Evolutionary conservation across 1,140 invertebrate species (phyloP).

Genomic region (Ceratina calcarata): DNA sequence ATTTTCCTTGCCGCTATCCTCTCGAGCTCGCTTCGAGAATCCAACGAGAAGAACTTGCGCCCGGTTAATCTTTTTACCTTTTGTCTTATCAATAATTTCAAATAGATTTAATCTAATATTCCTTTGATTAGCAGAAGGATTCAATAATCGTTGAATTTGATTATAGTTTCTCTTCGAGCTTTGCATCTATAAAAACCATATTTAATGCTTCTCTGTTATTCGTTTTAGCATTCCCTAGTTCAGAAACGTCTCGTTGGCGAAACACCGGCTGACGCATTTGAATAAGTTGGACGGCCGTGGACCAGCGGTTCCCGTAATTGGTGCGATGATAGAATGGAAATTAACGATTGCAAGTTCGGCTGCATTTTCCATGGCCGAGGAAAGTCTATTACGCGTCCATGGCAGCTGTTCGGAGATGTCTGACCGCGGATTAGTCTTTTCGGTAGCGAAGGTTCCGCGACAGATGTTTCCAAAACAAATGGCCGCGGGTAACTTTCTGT

Average conservation of each 20-base stretch:
- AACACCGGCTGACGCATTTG: neutral
- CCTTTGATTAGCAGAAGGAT: too few species aligned
- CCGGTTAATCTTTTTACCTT: slow-evolving; percentile 41
- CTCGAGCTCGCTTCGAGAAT: slow-evolving; percentile 58
- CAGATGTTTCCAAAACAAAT: slow-evolving; percentile 64
- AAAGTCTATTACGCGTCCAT: slow-evolving; percentile 29
- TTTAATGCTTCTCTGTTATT: too few species aligned
- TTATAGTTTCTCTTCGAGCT: too few species aligned
- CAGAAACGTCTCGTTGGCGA: too few species aligned
- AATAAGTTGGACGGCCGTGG: neutral
- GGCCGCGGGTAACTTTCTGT: slow-evolving; percentile 48
- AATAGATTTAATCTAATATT: too few species aligned
- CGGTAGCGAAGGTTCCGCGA: slow-evolving; percentile 26
- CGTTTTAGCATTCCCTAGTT: too few species aligned
- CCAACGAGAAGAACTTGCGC: slow-evolving; percentile 35
- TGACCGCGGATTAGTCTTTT: slow-evolving; percentile 55
- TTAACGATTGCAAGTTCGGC: slow-evolving; percentile 38
- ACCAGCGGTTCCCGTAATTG: slow-evolving; percentile 11
- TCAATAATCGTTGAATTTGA: too few species aligned
- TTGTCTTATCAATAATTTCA: slow-evolving; percentile 14
- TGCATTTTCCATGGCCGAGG: slow-evolving; percentile 19
- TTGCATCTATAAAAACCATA: too few species aligned
- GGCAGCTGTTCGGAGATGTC: slow-evolving; percentile 43
- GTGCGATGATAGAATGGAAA: slow-evolving; percentile 21
- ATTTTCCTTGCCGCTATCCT: slow-evolving; percentile 67